Conservation (phyloP, 2,797 vertebrate species). For the Acrossocheilus wenchowensis region DNA sequence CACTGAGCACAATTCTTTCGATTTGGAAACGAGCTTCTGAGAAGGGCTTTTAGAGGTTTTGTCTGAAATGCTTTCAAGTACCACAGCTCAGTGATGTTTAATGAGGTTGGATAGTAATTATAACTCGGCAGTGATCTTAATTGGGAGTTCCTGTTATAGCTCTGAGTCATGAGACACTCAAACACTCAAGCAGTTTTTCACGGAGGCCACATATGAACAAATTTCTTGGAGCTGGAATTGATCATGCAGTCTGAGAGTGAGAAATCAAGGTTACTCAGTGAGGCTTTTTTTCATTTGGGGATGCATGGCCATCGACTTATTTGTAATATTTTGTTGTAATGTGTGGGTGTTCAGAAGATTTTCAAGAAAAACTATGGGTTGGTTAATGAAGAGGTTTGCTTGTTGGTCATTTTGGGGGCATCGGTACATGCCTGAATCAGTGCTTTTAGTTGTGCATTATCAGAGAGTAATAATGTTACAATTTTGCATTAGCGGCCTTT, state of each 20-base stretch:
- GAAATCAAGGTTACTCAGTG: background rate
- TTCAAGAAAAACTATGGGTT: background rate
- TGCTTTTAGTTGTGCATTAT: constrained; percentile 6
- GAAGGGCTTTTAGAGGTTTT: constrained; percentile 44
- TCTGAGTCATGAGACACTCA: constrained; percentile 66
- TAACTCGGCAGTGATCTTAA: constrained; percentile 64
- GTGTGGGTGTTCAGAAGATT: background rate
- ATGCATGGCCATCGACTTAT: background rate
- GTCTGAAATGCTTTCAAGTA: constrained; percentile 53
- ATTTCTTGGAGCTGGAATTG: constrained; percentile 29
- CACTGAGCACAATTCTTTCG: constrained; percentile 37
- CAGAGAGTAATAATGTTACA: background rate
- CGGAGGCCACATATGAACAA: constrained; percentile 44
- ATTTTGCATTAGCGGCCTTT: constrained; percentile 11
- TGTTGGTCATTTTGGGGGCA: background rate
- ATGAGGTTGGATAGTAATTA: constrained; percentile 63
- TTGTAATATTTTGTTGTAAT: background rate
- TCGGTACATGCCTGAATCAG: background rate
- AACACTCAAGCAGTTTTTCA: constrained; percentile 36
- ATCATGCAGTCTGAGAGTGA: constrained; percentile 26
- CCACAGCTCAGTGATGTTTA: constrained; percentile 57
- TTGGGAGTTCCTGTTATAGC: constrained; percentile 66
- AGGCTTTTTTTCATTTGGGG: background rate
- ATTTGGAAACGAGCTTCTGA: constrained; percentile 39
- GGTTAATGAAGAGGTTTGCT: background rate